Evolutionary conservation across 2,888 invertebrate species (phyloP), one percentile per base, ranked within the genome.

Genomic region (Ophion obscuratus): DNA sequence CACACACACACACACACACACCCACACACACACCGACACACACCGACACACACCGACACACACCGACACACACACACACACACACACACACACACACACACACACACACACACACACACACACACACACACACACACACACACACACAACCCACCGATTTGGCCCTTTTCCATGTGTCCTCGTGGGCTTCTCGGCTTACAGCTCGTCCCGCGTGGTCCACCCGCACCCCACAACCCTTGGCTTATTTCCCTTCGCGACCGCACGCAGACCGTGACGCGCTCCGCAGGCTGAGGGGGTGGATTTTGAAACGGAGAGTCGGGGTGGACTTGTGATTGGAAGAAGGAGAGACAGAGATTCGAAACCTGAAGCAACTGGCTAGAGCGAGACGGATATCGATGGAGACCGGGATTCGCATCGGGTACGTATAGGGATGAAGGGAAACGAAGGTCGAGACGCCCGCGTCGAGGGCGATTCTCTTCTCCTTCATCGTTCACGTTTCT

Each of bases 241-340:
- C 70, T 81, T 78, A 81, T 79, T 83, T 84, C 68, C 79, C 77
- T 77, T 74, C 62, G 83, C 71, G 76, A 77, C 73, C 83, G 76
- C 61, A 61, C 44, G 57, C 62, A 68, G 57, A 11, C 53, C 75
- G 75, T 20, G 36, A 71, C 27, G 57, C 61, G 47, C 53, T 44
- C 76, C n/a, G n/a, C n/a, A 10, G 67, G 17, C 10, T 36, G 57
- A 20, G 17, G 77, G 44, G 20, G 7, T 14, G 14, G 24, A 36
- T 27, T 47, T 76, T 53, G 31, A 64, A 47, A 6, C 11, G 31
- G 14, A 14, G n/a, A 31, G 53, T 10, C 17, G 27, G 11, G 53
- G 1, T 44, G 27, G 31, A 62, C 17, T 31, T 31, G 31, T 31
- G 31, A 31, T 31, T 31, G 31, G 31, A 31, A 31, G 31, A 3